Base-by-base conservation (phyloP, 2,888 invertebrate species). In the Rhodophaea formosa region DNA sequence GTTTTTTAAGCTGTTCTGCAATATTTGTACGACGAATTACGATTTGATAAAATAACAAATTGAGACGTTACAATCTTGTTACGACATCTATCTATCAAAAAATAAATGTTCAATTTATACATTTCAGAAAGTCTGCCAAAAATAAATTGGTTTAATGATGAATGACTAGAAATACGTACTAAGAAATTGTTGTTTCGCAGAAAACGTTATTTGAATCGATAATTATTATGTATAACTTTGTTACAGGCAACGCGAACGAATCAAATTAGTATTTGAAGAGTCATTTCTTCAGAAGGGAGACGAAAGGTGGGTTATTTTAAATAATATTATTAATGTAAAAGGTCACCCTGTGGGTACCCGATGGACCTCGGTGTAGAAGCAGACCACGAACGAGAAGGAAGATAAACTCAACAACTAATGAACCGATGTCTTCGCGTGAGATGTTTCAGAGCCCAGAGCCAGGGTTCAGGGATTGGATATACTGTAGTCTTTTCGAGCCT, bases 231-330 rank as follows among this genome's bases (percentile, higher is more conserved):
- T n/a, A n/a, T 63, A 67, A 42, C 16, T 58, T 68, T 80, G 66
- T 93, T 93, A 63, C 92, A 95, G 95, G 79, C 92, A 93, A 77
- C 93, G 93, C 72, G 95, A 96, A 82, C 84, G 95, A 78, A 95
- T 97, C 61, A 95, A 96, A 79, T 88, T 97, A 70, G 92, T 96
- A 59, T 97, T 97, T 77, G 96, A 97, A 84, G 96, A 96, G 86
- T 94, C 95, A 68, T 93, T 94, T 64, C 89, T 96, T 65, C 95
- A 96, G 77, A 95, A 95, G 83, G 95, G 95, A 62, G 95, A 96
- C 79, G 92, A 95, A 66, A 96, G 96, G 96, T 96, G 86, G 35
- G 51, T 39, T 17, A 32, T 16, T n/a, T n/a, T n/a, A n/a, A n/a
- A n/a, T n/a, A n/a, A n/a, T n/a, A n/a, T n/a, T n/a, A n/a, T n/a